Percentiles rank a stretch among this genome's conserved stretches.
Evolutionary conservation across 1,140 invertebrate species (phyloP).

Genomic region (Drosophila navojoa): DNA sequence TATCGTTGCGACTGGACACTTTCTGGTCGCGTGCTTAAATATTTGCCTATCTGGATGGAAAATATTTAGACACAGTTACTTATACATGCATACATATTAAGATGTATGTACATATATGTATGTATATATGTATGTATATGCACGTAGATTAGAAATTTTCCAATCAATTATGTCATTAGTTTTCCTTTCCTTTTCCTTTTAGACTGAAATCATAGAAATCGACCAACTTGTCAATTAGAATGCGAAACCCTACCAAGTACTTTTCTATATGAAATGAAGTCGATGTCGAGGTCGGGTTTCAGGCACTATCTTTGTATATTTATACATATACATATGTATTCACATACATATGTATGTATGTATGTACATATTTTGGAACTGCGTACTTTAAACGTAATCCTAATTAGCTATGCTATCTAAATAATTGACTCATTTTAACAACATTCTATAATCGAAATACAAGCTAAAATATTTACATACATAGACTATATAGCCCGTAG

Average conservation of each 20-base stretch:
- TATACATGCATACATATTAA: too few species aligned
- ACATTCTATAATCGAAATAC: too few species aligned
- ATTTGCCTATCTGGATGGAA: not conserved
- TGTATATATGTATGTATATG: not conserved
- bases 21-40: constrained; percentile 12
- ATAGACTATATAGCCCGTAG: too few species aligned
- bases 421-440: too few species aligned
- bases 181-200: not conserved
- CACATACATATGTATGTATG: too few species aligned
- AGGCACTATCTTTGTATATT: too few species aligned
- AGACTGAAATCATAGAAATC: constrained; percentile 64
- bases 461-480: too few species aligned
- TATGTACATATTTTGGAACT: too few species aligned
- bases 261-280: constrained; percentile 37
- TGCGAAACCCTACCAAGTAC: constrained; percentile 60
- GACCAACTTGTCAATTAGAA: constrained; percentile 52
- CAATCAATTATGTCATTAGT: constrained; percentile 48
- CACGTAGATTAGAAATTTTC: constrained; percentile 45
- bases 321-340: too few species aligned
- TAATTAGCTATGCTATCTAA: too few species aligned
- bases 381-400: too few species aligned
- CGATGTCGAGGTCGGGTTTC: constrained; percentile 20
- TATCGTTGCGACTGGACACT: not conserved
- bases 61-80: not conserved
- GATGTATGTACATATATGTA: too few species aligned